A percentile compares a stretch with the other conserved stretches of the same genome.
These are phyloP conservation scores for Agrypnus murinus DNA, from an alignment of 2,888 invertebrate species.

Conservation along the genomic window DNA sequence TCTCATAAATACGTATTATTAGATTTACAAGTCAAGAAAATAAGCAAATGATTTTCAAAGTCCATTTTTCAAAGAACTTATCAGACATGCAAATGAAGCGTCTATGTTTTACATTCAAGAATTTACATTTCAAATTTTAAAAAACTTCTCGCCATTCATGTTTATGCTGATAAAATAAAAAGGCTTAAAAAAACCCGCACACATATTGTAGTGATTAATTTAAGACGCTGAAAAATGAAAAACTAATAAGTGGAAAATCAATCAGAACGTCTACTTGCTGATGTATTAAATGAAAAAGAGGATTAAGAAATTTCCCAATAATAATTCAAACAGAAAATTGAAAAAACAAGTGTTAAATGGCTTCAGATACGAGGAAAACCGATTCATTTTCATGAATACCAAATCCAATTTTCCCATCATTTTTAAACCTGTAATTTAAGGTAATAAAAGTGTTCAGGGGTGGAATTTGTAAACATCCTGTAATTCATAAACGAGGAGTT, in stretches of 20 bases:
- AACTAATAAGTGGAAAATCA: no score
- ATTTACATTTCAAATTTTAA: conserved; percentile 30
- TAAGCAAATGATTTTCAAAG: conserved; percentile 7
- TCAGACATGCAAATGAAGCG: conserved; percentile 42
- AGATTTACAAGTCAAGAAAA: not conserved
- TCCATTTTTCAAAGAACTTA: conserved; percentile 18
- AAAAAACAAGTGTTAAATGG: not conserved
- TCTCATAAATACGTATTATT: not conserved
- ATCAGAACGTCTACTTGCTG: no score
- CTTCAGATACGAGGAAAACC: not conserved
- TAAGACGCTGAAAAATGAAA: no score
- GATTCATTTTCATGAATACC: not conserved
- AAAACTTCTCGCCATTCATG: conserved; percentile 9
- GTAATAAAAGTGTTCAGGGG: conserved; percentile 21
- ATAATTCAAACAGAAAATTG: not conserved
- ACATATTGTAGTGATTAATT: no score
- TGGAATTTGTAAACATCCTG: not conserved
- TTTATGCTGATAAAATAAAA: not conserved
- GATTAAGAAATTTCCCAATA: no score
- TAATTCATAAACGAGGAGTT: not conserved
- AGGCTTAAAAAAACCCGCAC: no score
- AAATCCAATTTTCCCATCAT: not conserved
- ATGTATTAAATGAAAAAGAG: no score
- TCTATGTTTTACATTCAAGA: conserved; percentile 12
- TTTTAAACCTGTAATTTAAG: conserved; percentile 24